Evolutionary conservation across 2,888 invertebrate genomes (phyloP).

Genomic region (Agonopterix arenella): DNA sequence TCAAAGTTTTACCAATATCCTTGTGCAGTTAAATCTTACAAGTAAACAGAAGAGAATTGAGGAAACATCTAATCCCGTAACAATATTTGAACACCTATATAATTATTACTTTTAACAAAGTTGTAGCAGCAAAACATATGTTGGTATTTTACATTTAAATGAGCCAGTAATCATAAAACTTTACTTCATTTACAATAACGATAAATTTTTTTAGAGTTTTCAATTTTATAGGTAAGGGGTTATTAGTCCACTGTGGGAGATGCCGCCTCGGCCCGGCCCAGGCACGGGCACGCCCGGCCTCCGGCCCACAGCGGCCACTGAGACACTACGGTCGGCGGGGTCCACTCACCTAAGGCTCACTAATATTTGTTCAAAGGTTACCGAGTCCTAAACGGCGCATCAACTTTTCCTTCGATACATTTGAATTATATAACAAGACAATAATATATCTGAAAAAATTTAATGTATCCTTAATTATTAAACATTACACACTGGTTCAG

Average conservation of each 20-base stretch:
- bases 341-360: slow-evolving; percentile 66
- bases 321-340: slow-evolving; percentile 49
- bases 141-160: slow-evolving; percentile 62
- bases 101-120: slow-evolving; percentile 66
- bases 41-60: slow-evolving; percentile 62
- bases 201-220: slow-evolving; percentile 54
- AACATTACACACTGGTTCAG: slow-evolving; percentile 72
- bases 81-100: slow-evolving; percentile 74
- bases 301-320: slow-evolving; percentile 21
- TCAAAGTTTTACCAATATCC: slow-evolving; percentile 75
- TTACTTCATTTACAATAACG: slow-evolving; percentile 71
- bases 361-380: slow-evolving; percentile 62
- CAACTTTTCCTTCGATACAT: slow-evolving; percentile 67
- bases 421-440: slow-evolving; percentile 77
- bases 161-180: slow-evolving; percentile 70
- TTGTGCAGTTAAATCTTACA: slow-evolving; percentile 70
- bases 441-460: slow-evolving; percentile 77
- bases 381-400: slow-evolving; percentile 53
- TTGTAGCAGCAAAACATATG: slow-evolving; percentile 68
- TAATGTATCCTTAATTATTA: slow-evolving; percentile 72
- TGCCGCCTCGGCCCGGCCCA: slow-evolving; percentile 4
- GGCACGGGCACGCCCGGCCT: slow-evolving; percentile 10
- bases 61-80: slow-evolving; percentile 72
- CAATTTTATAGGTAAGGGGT: slow-evolving; percentile 53
- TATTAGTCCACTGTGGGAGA: slow-evolving; percentile 27